phyloP scores from a whole-genome alignment of 2,113 vertebrate species.

The Halcyon senegalensis region DNA sequence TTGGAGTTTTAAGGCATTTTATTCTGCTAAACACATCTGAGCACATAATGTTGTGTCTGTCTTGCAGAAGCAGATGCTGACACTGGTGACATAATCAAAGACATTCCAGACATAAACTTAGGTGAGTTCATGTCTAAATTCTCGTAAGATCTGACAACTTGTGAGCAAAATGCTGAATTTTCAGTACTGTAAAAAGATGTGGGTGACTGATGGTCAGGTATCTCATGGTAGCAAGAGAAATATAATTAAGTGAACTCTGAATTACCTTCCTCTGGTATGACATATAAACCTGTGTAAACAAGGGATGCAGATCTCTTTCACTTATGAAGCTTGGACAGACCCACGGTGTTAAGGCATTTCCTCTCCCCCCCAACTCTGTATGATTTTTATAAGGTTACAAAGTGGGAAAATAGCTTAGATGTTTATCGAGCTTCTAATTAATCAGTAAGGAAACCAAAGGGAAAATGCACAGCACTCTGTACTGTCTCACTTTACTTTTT shows the following conservation, averaged over 20 bases:
- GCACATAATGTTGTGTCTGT: not conserved
- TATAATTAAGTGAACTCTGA: not conserved
- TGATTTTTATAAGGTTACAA: not conserved
- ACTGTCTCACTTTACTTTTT: not conserved
- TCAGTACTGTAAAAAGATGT: not conserved
- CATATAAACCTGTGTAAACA: not conserved
- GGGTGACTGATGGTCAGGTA: not conserved
- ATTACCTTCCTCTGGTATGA: not conserved
- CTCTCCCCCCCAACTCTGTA: accelerated
- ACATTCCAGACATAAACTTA: constrained; percentile 76
- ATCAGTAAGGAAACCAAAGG: not conserved
- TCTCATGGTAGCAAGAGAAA: not conserved
- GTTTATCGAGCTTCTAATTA: not conserved
- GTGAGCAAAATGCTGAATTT: not conserved
- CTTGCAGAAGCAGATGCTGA: constrained; percentile 16
- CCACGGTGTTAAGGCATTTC: not conserved
- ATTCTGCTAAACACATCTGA: not conserved
- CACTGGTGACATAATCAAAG: constrained; percentile 49
- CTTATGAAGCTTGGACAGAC: not conserved
- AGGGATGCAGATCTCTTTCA: not conserved
- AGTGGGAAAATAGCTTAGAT: not conserved
- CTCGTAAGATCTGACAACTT: not conserved
- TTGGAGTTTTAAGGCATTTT: not conserved
- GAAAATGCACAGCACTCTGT: not conserved
- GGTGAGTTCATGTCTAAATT: constrained; percentile 60